Conservation (phyloP, 2,888 invertebrate species). For the Scaptomyza cyrtandrae region DNA sequence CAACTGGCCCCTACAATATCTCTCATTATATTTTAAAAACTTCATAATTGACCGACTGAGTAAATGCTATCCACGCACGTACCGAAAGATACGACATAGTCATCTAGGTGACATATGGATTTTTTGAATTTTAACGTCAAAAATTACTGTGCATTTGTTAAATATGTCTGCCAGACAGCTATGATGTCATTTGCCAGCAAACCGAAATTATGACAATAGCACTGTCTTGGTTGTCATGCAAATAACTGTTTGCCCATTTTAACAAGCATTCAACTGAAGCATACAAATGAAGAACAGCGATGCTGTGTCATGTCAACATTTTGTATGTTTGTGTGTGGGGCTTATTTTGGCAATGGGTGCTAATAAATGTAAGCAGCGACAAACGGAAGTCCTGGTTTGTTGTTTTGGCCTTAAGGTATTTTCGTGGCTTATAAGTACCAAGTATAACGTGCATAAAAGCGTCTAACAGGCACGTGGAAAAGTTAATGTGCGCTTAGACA, state of each 20-base stretch:
- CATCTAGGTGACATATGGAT: too few relatives aligned
- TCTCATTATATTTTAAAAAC: too few relatives aligned
- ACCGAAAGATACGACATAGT: too few relatives aligned
- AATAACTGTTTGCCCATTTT: neutral
- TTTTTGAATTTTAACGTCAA: too few relatives aligned
- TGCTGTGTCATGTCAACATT: constrained; percentile 10
- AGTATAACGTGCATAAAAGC: constrained; percentile 69
- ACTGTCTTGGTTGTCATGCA: neutral
- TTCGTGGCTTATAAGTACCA: constrained; percentile 78
- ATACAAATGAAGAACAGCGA: neutral
- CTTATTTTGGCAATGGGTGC: constrained; percentile 45
- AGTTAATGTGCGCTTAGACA: neutral
- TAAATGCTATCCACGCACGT: too few relatives aligned
- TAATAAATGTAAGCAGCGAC: constrained; percentile 26
- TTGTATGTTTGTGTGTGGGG: constrained; percentile 39
- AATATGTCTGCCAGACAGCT: too few relatives aligned
- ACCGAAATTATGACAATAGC: too few relatives aligned
- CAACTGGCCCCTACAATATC: too few relatives aligned
- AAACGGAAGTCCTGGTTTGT: constrained; percentile 70
- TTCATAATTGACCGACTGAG: too few relatives aligned
- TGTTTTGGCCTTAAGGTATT: constrained; percentile 68
- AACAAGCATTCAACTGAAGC: constrained; percentile 28
- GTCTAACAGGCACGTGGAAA: constrained; percentile 33
- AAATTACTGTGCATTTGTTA: too few relatives aligned
- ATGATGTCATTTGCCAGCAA: too few relatives aligned